These are phyloP conservation scores for Stegodyphus mimosarum DNA, from an alignment of 1,140 invertebrate species.

Conservation along the genomic window DNA sequence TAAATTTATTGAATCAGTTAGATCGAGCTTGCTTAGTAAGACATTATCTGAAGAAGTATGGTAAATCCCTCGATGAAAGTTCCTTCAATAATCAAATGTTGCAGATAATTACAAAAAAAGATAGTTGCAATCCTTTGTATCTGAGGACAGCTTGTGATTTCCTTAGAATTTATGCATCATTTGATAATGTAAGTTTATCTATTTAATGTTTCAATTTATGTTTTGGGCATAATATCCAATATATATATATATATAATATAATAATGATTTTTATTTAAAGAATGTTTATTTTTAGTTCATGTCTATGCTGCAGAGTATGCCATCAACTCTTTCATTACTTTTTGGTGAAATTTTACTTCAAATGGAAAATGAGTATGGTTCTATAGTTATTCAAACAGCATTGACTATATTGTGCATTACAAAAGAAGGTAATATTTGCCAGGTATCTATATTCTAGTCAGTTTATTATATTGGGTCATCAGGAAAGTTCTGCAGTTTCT, in stretches of 20 bases:
- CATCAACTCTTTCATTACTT: constrained; percentile 40
- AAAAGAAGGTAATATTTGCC: constrained; percentile 37
- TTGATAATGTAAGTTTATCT: constrained; percentile 67
- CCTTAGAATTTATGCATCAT: constrained; percentile 68
- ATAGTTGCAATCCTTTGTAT: constrained; percentile 68
- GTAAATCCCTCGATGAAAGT: constrained; percentile 68
- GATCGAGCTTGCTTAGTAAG: constrained; percentile 67
- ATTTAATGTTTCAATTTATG: background rate
- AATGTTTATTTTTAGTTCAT: constrained; percentile 62
- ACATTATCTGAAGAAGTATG: constrained; percentile 65
- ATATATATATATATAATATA: constrained; percentile 64
- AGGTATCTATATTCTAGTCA: background rate
- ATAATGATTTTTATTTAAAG: constrained; percentile 64
- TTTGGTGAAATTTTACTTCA: constrained; percentile 64
- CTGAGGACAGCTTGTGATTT: constrained; percentile 70
- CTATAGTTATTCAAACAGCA: constrained; percentile 14
- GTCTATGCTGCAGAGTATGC: constrained; percentile 63
- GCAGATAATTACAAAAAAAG: constrained; percentile 68
- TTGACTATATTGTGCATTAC: constrained; percentile 40
- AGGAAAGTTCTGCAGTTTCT: too few relatives aligned
- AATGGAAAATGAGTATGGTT: constrained; percentile 52
- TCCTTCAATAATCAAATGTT: constrained; percentile 70
- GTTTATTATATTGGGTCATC: too few relatives aligned
- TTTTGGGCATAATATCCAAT: too few relatives aligned
- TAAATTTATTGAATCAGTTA: constrained; percentile 58